phyloP scores from a whole-genome alignment of 1,140 invertebrate species.

The Drosophila saltans region DNA sequence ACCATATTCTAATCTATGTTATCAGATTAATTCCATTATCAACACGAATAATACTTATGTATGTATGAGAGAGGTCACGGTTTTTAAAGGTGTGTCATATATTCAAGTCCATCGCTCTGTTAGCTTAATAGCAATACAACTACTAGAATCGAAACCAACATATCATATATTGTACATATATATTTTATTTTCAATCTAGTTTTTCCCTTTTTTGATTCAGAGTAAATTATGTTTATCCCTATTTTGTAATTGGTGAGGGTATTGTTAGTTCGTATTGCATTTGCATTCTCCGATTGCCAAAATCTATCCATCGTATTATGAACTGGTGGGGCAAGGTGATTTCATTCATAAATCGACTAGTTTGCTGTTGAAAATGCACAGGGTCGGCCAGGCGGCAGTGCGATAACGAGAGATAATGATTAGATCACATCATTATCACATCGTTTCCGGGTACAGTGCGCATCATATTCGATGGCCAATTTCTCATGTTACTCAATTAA shows the following conservation, averaged over 20 bases:
- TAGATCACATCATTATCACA: slow-evolving; percentile 3
- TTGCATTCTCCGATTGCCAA: not conserved
- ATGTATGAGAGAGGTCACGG: not conserved
- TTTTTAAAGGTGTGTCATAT: no score
- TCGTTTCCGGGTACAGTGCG: not conserved
- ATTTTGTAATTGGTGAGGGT: not conserved
- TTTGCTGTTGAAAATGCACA: not conserved
- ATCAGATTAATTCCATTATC: not conserved
- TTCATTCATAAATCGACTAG: slow-evolving; percentile 11
- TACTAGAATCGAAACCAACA: no score
- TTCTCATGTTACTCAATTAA: not conserved
- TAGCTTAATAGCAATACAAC: no score
- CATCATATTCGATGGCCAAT: not conserved
- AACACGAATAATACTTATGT: not conserved
- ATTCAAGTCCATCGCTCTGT: no score
- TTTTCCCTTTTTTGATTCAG: no score
- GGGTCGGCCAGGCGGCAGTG: not conserved
- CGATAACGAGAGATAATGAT: slow-evolving; percentile 9
- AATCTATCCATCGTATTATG: not conserved
- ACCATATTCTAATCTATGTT: not conserved
- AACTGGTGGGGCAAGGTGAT: not conserved
- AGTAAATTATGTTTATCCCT: no score
- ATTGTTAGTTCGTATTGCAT: not conserved
- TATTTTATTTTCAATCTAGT: no score
- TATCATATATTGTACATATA: no score